Evolutionary conservation across 2,888 invertebrate species (phyloP).

Genomic region (Auanema freiburgensis): DNA sequence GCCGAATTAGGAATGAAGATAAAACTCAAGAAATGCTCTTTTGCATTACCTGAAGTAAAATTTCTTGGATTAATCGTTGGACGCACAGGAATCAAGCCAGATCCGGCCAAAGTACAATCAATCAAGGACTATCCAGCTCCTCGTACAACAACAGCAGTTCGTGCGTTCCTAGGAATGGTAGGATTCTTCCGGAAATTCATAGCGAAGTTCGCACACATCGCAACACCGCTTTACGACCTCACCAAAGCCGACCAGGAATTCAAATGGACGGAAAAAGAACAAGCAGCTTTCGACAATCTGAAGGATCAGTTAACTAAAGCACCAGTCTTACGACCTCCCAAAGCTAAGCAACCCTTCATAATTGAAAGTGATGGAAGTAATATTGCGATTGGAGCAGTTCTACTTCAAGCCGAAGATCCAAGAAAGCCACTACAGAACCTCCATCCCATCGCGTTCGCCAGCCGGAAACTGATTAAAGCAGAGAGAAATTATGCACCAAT

Average conservation of each 20-base stretch:
- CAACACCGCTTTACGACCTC: conserved; percentile 28
- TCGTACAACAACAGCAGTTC: conserved; percentile 17
- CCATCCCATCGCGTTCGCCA: conserved; percentile 28
- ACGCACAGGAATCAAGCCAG: conserved; percentile 31
- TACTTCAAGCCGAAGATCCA: conserved; percentile 20
- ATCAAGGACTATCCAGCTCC: conserved; percentile 24
- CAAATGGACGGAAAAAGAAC: conserved; percentile 17
- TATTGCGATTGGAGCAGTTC: conserved; percentile 27
- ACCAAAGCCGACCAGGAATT: conserved; percentile 22
- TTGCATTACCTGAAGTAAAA: conserved; percentile 26
- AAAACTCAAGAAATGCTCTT: conserved; percentile 28
- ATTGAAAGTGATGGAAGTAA: conserved; percentile 29
- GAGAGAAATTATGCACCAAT: conserved; percentile 25
- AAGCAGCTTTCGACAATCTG: conserved; percentile 24
- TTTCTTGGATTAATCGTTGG: conserved; percentile 38
- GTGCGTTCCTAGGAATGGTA: conserved; percentile 31
- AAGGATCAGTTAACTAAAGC: conserved; percentile 20
- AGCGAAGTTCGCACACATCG: conserved; percentile 29
- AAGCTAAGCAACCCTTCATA: conserved; percentile 12
- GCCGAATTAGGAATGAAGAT: conserved; percentile 23
- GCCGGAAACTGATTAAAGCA: conserved; percentile 19
- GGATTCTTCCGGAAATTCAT: conserved; percentile 40
- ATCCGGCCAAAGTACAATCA: conserved; percentile 27
- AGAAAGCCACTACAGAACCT: neutral
- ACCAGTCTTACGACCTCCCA: conserved; percentile 24